These are phyloP conservation scores for Orchestes rusci DNA, from an alignment of 2,888 invertebrate species.

Conservation along the genomic window DNA sequence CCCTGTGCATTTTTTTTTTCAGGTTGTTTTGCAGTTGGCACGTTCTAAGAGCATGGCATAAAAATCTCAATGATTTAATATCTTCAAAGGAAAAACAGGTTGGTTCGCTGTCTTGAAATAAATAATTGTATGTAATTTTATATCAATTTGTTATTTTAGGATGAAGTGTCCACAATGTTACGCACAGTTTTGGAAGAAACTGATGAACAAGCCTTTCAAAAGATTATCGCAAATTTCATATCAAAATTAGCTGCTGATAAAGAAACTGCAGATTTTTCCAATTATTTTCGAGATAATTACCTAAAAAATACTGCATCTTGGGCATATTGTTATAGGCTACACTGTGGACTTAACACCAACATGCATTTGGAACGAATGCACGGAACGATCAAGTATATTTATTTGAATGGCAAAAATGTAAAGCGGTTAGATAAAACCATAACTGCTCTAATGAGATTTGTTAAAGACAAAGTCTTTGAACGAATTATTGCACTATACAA, in stretches of 20 bases:
- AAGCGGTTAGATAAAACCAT: constrained; percentile 28
- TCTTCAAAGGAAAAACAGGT: not conserved
- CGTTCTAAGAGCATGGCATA: not conserved
- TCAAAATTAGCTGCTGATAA: too few species aligned
- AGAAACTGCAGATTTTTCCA: too few species aligned
- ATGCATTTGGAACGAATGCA: constrained; percentile 17
- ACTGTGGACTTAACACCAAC: constrained; percentile 16
- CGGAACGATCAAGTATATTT: constrained; percentile 24
- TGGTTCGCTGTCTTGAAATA: not conserved
- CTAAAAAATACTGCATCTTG: constrained; percentile 15
- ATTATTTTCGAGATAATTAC: constrained; percentile 23
- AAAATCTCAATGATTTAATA: not conserved
- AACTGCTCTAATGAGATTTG: constrained; percentile 25
- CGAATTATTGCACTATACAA: constrained; percentile 23
- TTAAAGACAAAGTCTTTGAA: constrained; percentile 28
- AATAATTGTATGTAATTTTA: not conserved
- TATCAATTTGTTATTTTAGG: not conserved
- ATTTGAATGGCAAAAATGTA: constrained; percentile 26
- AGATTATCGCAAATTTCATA: too few species aligned
- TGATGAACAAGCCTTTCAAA: too few species aligned
- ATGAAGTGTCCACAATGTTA: not conserved
- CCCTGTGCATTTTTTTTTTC: not conserved
- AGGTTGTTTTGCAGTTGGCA: not conserved
- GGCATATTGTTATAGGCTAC: constrained; percentile 20
- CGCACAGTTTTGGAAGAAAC: not conserved